Evolutionary conservation across 2,888 invertebrate species (phyloP).

Genomic region (Noctua fimbriata): DNA sequence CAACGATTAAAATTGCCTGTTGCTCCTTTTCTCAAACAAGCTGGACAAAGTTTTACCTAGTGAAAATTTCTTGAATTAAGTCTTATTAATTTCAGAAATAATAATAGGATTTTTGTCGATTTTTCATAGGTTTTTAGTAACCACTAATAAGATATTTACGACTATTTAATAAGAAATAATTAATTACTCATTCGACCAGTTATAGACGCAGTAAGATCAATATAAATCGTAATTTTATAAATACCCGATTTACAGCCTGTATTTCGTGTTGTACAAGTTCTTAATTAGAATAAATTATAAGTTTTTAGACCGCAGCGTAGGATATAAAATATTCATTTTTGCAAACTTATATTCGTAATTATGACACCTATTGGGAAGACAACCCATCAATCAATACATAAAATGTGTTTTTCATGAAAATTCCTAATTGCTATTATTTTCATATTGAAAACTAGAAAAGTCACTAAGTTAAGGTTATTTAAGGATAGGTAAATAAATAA

Average conservation of each 20-base stretch:
- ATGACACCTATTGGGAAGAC: neutral
- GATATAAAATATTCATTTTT: slow-evolving; percentile 37
- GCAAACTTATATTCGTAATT: slow-evolving; percentile 8
- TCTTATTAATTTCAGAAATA: neutral
- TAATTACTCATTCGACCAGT: too few species aligned
- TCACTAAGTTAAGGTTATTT: neutral
- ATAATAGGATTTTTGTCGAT: neutral
- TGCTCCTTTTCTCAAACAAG: neutral
- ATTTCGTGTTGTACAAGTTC: slow-evolving; percentile 28
- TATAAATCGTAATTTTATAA: slow-evolving; percentile 7
- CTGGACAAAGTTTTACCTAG: neutral
- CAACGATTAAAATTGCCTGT: neutral
- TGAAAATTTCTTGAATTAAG: neutral
- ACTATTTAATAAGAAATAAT: too few species aligned
- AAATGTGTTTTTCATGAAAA: neutral
- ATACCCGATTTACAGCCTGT: slow-evolving; percentile 10
- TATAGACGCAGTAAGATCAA: slow-evolving; percentile 12
- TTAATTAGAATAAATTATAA: slow-evolving; percentile 49
- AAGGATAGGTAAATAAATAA: neutral
- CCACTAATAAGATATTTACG: neutral
- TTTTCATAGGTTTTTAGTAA: neutral
- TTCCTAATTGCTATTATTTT: neutral
- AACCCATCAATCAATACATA: neutral
- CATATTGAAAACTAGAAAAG: neutral
- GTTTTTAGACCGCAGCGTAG: slow-evolving; percentile 15